Evolutionary conservation across 2,113 vertebrate species (phyloP).

Genomic region (Addax nasomaculatus): DNA sequence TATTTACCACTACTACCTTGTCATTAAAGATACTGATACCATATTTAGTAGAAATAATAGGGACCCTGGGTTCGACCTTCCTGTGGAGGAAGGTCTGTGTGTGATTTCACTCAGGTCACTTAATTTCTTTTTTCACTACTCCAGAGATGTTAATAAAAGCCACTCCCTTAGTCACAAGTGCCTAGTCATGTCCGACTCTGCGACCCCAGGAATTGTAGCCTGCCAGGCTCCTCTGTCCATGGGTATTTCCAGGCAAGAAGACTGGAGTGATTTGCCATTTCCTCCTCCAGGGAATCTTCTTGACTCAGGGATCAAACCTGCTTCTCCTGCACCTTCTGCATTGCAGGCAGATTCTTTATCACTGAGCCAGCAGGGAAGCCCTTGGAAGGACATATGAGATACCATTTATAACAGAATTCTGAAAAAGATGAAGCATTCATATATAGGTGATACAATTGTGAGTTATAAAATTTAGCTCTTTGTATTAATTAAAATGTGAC

Average conservation of each 20-base stretch:
- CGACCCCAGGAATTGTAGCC: background rate
- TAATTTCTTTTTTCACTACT: background rate
- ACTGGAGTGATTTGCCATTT: background rate
- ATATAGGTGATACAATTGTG: background rate
- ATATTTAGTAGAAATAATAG: background rate
- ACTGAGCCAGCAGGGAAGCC: background rate
- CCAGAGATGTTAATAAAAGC: background rate
- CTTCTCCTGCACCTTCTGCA: background rate
- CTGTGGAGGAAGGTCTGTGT: no score
- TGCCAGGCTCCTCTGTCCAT: background rate
- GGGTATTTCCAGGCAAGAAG: background rate
- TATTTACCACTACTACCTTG: background rate
- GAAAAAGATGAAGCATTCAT: background rate
- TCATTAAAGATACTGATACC: background rate
- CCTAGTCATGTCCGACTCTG: background rate
- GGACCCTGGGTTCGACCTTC: background rate
- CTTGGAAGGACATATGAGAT: background rate
- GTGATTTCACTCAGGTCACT: background rate
- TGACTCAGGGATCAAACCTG: background rate
- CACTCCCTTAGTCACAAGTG: background rate
- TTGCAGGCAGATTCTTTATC: background rate
- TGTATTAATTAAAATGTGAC: background rate
- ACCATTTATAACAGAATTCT: background rate
- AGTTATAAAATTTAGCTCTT: background rate
- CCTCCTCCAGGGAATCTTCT: background rate